A percentile compares a stretch with the other conserved stretches of the same genome.
phyloP scores from a whole-genome alignment of 2,888 invertebrate genomes.

The Limnephilus lunatus region DNA sequence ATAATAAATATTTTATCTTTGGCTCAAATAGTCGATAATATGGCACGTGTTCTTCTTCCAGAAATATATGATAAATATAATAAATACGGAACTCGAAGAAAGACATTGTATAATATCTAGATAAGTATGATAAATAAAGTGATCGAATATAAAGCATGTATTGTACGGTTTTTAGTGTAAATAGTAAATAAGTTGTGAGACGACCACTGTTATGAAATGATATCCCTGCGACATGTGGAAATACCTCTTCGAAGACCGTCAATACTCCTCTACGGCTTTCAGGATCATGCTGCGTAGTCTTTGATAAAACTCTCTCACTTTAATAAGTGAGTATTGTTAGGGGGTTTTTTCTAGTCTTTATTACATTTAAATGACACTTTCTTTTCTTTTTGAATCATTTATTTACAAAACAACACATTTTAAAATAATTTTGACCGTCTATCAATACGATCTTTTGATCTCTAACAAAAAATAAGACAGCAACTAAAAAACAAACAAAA shows the following conservation, averaged over 20 bases:
- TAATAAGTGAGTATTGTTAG: too few species aligned
- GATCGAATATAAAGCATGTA: not conserved
- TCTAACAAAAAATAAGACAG: too few species aligned
- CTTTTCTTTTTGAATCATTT: too few species aligned
- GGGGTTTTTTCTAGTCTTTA: too few species aligned
- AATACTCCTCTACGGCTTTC: not conserved
- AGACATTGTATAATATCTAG: not conserved
- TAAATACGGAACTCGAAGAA: not conserved
- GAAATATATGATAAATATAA: not conserved
- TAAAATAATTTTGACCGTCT: too few species aligned
- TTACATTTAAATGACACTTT: too few species aligned
- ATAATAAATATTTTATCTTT: too few species aligned
- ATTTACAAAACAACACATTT: too few species aligned
- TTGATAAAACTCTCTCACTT: too few species aligned
- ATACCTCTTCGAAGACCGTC: not conserved
- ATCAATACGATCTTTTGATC: too few species aligned
- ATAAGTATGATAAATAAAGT: not conserved
- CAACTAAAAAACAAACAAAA: too few species aligned
- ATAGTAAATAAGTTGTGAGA: not conserved
- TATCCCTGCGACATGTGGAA: not conserved
- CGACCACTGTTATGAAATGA: not conserved
- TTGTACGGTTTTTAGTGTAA: not conserved
- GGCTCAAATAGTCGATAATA: not conserved
- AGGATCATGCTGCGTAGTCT: not conserved
- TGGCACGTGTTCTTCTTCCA: not conserved